Conservation (phyloP, 2,797 vertebrate genomes). For the Tragelaphus eurycerus region DNA sequence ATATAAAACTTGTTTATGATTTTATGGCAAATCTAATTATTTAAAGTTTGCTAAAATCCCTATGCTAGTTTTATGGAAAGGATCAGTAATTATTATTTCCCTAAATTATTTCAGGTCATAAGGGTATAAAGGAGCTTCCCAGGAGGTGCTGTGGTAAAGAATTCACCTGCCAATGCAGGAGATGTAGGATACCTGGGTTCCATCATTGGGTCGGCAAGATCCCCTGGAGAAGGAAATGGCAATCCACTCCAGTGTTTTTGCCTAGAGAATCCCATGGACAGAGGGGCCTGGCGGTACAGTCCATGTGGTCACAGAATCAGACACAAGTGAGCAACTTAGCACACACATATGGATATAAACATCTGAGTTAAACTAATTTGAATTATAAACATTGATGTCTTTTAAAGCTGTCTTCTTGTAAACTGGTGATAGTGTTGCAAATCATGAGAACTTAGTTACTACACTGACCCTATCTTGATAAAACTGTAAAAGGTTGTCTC, state of each 20-base stretch:
- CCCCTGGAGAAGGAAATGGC: not conserved
- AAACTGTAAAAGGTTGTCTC: slow-evolving; percentile 1
- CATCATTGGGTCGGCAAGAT: not conserved
- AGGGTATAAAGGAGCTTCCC: not conserved
- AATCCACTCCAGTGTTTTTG: not conserved
- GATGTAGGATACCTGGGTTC: not conserved
- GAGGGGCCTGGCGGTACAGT: not conserved
- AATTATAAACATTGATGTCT: slow-evolving; percentile 26
- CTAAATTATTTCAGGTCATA: not conserved
- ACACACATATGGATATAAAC: not conserved
- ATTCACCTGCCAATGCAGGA: not conserved
- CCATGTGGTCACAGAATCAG: not conserved
- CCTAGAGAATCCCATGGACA: not conserved
- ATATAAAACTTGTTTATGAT: not conserved
- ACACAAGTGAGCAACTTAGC: not conserved
- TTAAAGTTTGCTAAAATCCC: slow-evolving; percentile 16
- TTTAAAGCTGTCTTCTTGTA: not conserved
- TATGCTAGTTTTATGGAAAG: slow-evolving; percentile 6
- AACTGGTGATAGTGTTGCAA: not conserved
- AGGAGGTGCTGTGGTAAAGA: not conserved
- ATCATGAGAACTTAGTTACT: not conserved
- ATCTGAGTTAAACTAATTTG: not conserved
- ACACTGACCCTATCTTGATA: not conserved
- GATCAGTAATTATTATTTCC: not conserved
- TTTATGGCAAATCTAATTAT: not conserved